Percentiles rank a stretch among this genome's conserved stretches.
These are phyloP conservation scores for Periophthalmus magnuspinnatus DNA, from an alignment of 2,797 vertebrate genomes.

Conservation along the genomic window DNA sequence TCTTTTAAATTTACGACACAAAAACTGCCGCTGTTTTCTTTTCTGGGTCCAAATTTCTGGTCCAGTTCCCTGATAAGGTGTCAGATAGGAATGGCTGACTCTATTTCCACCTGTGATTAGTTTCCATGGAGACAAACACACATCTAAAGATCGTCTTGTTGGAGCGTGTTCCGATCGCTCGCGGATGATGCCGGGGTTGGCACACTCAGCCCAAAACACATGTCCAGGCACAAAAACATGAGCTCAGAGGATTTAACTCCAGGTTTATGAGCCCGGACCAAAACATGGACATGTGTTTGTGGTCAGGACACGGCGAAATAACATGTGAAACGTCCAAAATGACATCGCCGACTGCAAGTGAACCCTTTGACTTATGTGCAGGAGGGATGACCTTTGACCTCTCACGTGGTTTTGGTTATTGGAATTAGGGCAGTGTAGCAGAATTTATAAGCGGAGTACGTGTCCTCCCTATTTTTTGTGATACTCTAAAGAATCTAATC, in stretches of 20 bases:
- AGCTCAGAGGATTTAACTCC: too few species aligned
- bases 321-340: background rate
- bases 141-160: background rate
- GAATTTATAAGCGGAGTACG: background rate
- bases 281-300: background rate
- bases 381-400: background rate
- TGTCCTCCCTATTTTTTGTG: background rate
- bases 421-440: background rate
- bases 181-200: conserved; percentile 2
- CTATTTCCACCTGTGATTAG: background rate
- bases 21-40: background rate
- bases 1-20: too few species aligned
- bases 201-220: conserved; percentile 15
- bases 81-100: background rate
- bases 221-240: conserved; percentile 27
- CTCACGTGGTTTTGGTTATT: background rate
- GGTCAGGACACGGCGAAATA: background rate
- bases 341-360: background rate
- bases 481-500: too few species aligned
- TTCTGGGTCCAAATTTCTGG: background rate
- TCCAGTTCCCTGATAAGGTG: background rate
- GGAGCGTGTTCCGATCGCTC: conserved; percentile 2
- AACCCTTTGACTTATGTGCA: background rate
- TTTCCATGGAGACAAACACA: conserved; percentile 10
- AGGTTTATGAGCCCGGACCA: too few species aligned